Evolutionary conservation across 2,888 invertebrate species (phyloP).

Genomic region (Diploptera punctata): DNA sequence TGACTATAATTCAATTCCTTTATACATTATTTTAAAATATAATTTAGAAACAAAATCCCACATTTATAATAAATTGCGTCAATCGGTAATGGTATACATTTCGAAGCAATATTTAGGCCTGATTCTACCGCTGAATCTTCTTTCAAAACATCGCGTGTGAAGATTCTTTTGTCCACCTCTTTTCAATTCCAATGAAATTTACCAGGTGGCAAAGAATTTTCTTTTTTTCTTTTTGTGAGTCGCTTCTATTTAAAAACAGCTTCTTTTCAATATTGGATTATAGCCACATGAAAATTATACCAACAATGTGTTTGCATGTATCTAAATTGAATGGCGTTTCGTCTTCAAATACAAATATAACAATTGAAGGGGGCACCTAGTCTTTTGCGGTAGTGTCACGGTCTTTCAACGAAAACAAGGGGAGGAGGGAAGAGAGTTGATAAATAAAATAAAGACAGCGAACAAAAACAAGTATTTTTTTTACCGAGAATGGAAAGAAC

Average conservation of each 20-base stretch:
- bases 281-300: slow-evolving; percentile 6
- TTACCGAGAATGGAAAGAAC: not conserved
- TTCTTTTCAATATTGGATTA: slow-evolving; percentile 15
- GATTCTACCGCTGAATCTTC: no score
- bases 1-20: no score
- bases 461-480: no score
- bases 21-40: no score
- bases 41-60: no score
- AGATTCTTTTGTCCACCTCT: no score
- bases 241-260: not conserved
- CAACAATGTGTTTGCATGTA: slow-evolving; percentile 19
- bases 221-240: not conserved
- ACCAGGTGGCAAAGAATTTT: not conserved
- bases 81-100: no score
- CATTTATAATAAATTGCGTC: no score
- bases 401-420: slow-evolving; percentile 19
- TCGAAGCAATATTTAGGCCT: no score
- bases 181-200: not conserved
- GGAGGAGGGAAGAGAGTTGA: not conserved
- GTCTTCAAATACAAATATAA: not conserved
- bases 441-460: not conserved
- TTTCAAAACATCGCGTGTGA: no score
- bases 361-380: not conserved
- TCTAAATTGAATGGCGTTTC: not conserved
- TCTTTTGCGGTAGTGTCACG: slow-evolving; percentile 1